Base-by-base conservation (phyloP, 2,888 invertebrate genomes). In the Drosophila picticornis region DNA sequence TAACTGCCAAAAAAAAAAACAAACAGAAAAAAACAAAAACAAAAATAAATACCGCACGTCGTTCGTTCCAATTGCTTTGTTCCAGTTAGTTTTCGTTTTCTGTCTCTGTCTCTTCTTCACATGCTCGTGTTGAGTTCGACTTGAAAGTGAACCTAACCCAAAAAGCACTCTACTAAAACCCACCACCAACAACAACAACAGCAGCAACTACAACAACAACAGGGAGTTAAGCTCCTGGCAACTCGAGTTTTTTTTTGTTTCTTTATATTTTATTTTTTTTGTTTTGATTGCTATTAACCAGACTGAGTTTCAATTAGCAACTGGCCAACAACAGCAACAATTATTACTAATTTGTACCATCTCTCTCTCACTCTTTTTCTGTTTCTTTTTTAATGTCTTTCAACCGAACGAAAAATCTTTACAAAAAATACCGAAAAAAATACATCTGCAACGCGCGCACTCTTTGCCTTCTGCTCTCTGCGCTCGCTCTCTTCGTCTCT, bases 241-340 rank as follows among this genome's bases (percentile, higher is more conserved):
- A 69, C 64, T 64, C 31, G 16, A 62, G 25, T 53, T 59, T 25
- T 22, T n/a, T 46, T 9, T 62, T 55, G 13, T 50, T 27, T 65
- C 36, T 29, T 43, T 48, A 36, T 55, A 53, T 4, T 1, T 70
- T 62, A 40, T 61, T 57, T 67, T 70, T 73, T 64, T 75, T 75
- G 56, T 83, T 88, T 76, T 75, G 63, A 60, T 82, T 77, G 87
- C 80, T 68, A 86, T 77, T 87, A 88, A 85, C 88, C 78, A 80
- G 76, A 80, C 75, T 79, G 81, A 70, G 62, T 71, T 71, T 77
- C 72, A 82, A 80, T 84, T 75, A 82, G 87, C 84, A 71, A 75
- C 83, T 72, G 70, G 72, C 71, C 62, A 72, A 68, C 65, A 57
- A 66, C 53, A 71, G 22, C 29, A 59, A 46, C 57, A 66, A 56